Conservation (phyloP, 2,888 invertebrate genomes). For the Leuctra nigra region DNA sequence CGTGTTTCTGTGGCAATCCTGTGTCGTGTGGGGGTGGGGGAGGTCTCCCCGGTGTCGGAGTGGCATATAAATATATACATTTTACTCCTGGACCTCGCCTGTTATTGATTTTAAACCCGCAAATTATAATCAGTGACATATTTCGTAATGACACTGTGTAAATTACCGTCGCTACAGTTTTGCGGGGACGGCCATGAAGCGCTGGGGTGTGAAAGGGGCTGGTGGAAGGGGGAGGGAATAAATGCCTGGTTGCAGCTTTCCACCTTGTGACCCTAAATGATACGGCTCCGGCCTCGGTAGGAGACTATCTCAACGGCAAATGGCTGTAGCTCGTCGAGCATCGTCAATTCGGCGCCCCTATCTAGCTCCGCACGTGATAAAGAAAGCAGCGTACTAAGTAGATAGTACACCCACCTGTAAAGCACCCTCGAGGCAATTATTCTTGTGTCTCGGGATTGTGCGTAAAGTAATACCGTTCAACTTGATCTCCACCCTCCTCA, state of each 20-base stretch:
- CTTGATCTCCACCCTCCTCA: not conserved
- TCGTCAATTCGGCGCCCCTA: not conserved
- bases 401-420: not conserved
- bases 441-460: not conserved
- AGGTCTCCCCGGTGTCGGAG: too few species aligned
- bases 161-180: not conserved
- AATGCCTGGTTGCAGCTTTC: not conserved
- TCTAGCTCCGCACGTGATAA: not conserved
- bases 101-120: not conserved
- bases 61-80: too few species aligned
- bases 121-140: not conserved
- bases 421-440: not conserved
- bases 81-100: too few species aligned
- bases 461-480: not conserved
- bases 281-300: too few species aligned
- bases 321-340: too few species aligned
- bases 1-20: too few species aligned
- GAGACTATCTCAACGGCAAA: too few species aligned
- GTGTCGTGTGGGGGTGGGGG: too few species aligned
- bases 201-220: too few species aligned
- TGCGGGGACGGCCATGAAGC: not conserved
- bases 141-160: not conserved
- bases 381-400: not conserved
- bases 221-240: too few species aligned
- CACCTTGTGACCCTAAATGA: not conserved